Percentiles rank a stretch among this genome's conserved stretches.
phyloP scores from a whole-genome alignment of 2,888 invertebrate genomes.

The Nipponacmea schrenckii region DNA sequence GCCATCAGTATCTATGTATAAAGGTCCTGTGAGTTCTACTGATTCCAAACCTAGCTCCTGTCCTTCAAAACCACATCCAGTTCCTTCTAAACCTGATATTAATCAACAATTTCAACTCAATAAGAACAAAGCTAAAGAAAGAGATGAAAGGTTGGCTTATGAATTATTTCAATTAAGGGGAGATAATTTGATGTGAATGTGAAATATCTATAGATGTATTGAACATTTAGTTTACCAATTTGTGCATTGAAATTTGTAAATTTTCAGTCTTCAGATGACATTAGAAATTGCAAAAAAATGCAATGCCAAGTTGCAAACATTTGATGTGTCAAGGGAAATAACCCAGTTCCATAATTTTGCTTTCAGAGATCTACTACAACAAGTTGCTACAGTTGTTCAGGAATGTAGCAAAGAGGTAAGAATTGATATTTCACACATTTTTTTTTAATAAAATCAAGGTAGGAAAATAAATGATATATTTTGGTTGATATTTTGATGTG shows the following conservation, averaged over 20 bases:
- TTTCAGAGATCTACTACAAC: conserved; percentile 49
- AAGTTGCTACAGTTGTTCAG: conserved; percentile 46
- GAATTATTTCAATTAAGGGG: neutral
- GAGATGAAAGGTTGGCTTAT: conserved; percentile 46
- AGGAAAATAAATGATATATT: neutral
- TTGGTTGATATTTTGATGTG: conserved; percentile 9
- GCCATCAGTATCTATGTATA: conserved; percentile 14
- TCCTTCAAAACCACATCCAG: conserved; percentile 21
- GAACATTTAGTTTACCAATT: too few relatives aligned
- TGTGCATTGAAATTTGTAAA: too few relatives aligned
- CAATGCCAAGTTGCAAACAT: conserved; percentile 43
- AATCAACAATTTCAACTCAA: conserved; percentile 37
- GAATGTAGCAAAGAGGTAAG: conserved; percentile 53
- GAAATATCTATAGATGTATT: too few relatives aligned
- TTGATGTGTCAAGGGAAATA: conserved; percentile 6
- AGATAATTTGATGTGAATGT: neutral
- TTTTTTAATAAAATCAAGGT: too few relatives aligned
- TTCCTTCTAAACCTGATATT: conserved; percentile 11
- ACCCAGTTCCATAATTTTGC: neutral
- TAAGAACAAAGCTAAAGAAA: conserved; percentile 45
- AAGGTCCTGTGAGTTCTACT: neutral
- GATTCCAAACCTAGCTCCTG: neutral
- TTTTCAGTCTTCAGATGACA: too few relatives aligned
- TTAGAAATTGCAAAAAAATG: conserved; percentile 37
- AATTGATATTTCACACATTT: neutral